A percentile compares a stretch with the other conserved stretches of the same genome.
phyloP scores from a whole-genome alignment of 1,140 invertebrate genomes.

The Apis cerana region DNA sequence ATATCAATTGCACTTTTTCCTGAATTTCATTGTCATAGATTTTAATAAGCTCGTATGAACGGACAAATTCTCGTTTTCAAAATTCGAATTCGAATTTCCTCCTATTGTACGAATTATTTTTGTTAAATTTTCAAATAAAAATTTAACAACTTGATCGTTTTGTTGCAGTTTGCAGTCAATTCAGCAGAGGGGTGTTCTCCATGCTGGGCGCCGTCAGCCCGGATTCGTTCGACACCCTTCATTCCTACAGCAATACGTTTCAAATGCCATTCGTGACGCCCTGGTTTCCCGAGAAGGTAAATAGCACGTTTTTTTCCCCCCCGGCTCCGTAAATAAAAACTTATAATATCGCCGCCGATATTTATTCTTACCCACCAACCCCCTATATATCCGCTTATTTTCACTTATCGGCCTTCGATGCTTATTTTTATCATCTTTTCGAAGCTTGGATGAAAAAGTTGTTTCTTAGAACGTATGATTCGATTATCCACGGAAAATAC shows the following conservation, averaged over 20 bases:
- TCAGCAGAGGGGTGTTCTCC: conserved; percentile 93
- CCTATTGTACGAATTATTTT: too few relatives aligned
- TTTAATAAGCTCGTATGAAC: not conserved
- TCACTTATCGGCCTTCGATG: not conserved
- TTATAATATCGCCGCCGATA: not conserved
- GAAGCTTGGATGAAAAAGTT: conserved; percentile 1
- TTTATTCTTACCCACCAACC: conserved; percentile 17
- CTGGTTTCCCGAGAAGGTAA: conserved; percentile 95
- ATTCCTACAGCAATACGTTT: conserved; percentile 97
- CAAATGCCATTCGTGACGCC: conserved; percentile 97
- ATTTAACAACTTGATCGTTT: not conserved
- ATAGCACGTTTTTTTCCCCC: not conserved
- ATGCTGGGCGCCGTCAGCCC: conserved; percentile 95
- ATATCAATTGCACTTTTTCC: not conserved
- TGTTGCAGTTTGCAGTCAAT: conserved; percentile 94
- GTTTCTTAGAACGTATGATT: too few relatives aligned
- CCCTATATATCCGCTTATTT: not conserved
- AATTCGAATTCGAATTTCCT: not conserved
- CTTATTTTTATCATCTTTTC: conserved; percentile 17
- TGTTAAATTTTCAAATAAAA: too few relatives aligned
- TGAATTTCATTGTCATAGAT: not conserved
- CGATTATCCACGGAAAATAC: too few relatives aligned
- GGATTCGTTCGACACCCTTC: conserved; percentile 95
- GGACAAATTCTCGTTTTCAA: not conserved
- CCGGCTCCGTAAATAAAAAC: conserved; percentile 24